Conservation (phyloP, 1,140 invertebrate species). For the Drosophila bipectinata region DNA sequence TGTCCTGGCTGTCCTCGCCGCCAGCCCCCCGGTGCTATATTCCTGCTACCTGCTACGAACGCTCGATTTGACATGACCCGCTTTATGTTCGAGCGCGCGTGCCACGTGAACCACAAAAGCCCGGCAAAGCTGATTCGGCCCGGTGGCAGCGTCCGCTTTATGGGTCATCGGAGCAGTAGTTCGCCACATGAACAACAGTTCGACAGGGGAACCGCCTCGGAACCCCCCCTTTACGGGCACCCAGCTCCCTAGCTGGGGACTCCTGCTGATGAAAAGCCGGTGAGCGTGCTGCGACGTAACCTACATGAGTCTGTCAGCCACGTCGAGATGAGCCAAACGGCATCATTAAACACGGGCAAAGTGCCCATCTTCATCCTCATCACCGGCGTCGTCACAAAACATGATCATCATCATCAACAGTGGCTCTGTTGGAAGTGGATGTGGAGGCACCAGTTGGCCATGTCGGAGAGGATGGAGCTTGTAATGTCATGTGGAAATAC, state of each 20-base stretch:
- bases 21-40: background rate
- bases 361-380: slow-evolving; percentile 46
- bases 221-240: background rate
- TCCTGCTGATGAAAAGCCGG: slow-evolving; percentile 68
- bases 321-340: slow-evolving; percentile 64
- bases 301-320: slow-evolving; percentile 64
- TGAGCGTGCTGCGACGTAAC: slow-evolving; percentile 64
- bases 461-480: slow-evolving; percentile 17
- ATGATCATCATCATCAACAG: slow-evolving; percentile 29
- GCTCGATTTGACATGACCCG: slow-evolving; percentile 60
- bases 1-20: slow-evolving; percentile 3
- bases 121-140: slow-evolving; percentile 36
- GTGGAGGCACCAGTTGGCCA: slow-evolving; percentile 43
- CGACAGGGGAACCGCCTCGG: background rate
- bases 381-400: slow-evolving; percentile 58
- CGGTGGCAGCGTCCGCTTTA: slow-evolving; percentile 64
- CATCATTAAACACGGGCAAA: slow-evolving; percentile 81
- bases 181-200: background rate
- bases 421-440: background rate
- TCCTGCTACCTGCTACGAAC: slow-evolving; percentile 8
- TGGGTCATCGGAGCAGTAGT: slow-evolving; percentile 75
- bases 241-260: slow-evolving; percentile 12
- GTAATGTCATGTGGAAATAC: slow-evolving; percentile 45
- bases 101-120: slow-evolving; percentile 67
- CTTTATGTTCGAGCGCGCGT: slow-evolving; percentile 46